Conservation (phyloP, 2,113 vertebrate species). For the Benitochromis conjunctus region DNA sequence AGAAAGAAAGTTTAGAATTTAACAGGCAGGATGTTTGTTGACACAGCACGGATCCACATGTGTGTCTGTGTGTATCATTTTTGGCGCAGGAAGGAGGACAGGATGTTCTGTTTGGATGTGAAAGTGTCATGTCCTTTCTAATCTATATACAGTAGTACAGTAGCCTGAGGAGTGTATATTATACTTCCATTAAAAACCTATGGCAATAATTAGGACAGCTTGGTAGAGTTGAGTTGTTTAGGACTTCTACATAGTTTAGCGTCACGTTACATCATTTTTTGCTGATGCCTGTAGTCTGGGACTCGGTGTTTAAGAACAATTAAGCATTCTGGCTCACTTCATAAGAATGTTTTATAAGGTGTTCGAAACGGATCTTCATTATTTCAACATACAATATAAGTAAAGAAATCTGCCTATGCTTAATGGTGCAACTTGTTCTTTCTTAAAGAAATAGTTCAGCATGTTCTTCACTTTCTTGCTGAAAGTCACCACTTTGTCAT, state of each 20-base stretch:
- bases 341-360: neutral
- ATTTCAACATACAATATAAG: neutral
- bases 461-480: neutral
- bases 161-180: neutral
- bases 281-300: neutral
- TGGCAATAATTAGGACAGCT: neutral
- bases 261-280: neutral
- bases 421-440: neutral
- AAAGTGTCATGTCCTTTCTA: slow-evolving; percentile 21
- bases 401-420: neutral
- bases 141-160: neutral
- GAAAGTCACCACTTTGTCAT: neutral
- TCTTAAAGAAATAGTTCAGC: neutral
- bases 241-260: neutral
- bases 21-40: neutral
- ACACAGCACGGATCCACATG: neutral
- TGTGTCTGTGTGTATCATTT: slow-evolving; percentile 1
- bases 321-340: neutral
- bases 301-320: neutral
- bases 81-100: slow-evolving; percentile 36
- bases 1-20: neutral
- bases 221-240: neutral
- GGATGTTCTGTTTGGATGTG: slow-evolving; percentile 45
- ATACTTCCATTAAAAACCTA: neutral
- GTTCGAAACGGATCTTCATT: neutral